A percentile compares a stretch with the other conserved stretches of the same genome.
Conservation (phyloP, 2,888 invertebrate species). For the Cyclophora punctaria region DNA sequence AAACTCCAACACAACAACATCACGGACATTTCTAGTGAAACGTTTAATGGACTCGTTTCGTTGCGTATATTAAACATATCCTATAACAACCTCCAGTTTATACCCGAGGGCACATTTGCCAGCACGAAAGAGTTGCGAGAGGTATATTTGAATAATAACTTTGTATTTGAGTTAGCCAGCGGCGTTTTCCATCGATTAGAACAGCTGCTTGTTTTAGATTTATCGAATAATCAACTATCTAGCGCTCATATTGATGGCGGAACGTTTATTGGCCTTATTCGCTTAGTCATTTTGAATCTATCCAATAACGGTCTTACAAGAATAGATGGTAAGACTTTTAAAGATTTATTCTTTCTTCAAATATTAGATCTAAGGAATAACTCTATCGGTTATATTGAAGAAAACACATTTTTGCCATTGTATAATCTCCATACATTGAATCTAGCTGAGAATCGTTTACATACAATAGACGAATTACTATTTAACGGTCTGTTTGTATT, state of each 20-base stretch:
- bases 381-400: conserved; percentile 89
- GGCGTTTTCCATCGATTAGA: conserved; percentile 89
- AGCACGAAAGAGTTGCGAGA: conserved; percentile 88
- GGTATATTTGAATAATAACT: conserved; percentile 90
- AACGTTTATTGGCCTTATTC: conserved; percentile 89
- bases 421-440: conserved; percentile 93
- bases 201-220: conserved; percentile 88
- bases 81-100: conserved; percentile 85
- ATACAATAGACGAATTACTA: conserved; percentile 84
- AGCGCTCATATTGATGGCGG: conserved; percentile 89
- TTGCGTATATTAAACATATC: conserved; percentile 89
- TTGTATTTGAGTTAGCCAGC: conserved; percentile 86
- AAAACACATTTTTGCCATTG: conserved; percentile 89
- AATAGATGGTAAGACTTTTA: conserved; percentile 89
- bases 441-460: conserved; percentile 89
- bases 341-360: conserved; percentile 90
- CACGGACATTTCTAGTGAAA: conserved; percentile 84
- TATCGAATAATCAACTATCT: conserved; percentile 89
- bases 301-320: conserved; percentile 89
- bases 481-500: conserved; percentile 90
- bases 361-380: conserved; percentile 91
- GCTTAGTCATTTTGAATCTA: conserved; percentile 89
- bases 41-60: conserved; percentile 85
- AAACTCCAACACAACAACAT: conserved; percentile 89
- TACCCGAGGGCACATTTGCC: conserved; percentile 89